These are phyloP conservation scores for Ariolimax columbianus DNA, from an alignment of 2,888 invertebrate genomes.

Conservation along the genomic window DNA sequence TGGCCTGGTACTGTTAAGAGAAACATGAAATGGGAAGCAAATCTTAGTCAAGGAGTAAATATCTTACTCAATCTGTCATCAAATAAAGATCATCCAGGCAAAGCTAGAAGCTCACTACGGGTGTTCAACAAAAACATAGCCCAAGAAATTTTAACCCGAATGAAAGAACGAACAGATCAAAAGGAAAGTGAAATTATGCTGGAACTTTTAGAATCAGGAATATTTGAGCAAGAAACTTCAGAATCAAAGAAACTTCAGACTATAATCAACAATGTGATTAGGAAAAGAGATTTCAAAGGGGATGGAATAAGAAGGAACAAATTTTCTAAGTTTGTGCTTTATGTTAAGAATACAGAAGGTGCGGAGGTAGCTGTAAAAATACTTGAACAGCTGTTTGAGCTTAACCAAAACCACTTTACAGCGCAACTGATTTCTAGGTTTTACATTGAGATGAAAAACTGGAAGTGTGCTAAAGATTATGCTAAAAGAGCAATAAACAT, in stretches of 20 bases:
- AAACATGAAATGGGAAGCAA: slow-evolving; percentile 58
- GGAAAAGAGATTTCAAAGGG: slow-evolving; percentile 55
- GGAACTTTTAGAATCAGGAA: slow-evolving; percentile 53
- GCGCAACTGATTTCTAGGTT: slow-evolving; percentile 61
- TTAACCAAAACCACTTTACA: slow-evolving; percentile 56
- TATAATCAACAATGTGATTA: slow-evolving; percentile 60
- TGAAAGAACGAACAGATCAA: slow-evolving; percentile 47
- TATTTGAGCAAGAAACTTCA: slow-evolving; percentile 61
- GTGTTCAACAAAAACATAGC: slow-evolving; percentile 42
- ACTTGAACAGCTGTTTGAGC: slow-evolving; percentile 49
- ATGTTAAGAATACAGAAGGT: slow-evolving; percentile 54
- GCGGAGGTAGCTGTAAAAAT: slow-evolving; percentile 52
- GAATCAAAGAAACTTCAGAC: slow-evolving; percentile 55
- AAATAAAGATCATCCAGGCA: slow-evolving; percentile 56
- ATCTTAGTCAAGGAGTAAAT: slow-evolving; percentile 55
- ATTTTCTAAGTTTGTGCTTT: slow-evolving; percentile 55
- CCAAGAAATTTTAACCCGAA: slow-evolving; percentile 38
- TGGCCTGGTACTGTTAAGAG: slow-evolving; percentile 22
- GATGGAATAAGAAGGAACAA: slow-evolving; percentile 51
- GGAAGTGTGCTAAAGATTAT: slow-evolving; percentile 55
- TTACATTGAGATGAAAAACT: slow-evolving; percentile 55
- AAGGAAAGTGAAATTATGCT: slow-evolving; percentile 56
- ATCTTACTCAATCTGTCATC: slow-evolving; percentile 61
- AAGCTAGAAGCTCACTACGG: slow-evolving; percentile 12
- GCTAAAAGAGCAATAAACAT: slow-evolving; percentile 55